Evolutionary conservation across 2,113 vertebrate species (phyloP), one percentile per base, ranked within the genome.

Genomic region (Hyperoodon ampullatus): DNA sequence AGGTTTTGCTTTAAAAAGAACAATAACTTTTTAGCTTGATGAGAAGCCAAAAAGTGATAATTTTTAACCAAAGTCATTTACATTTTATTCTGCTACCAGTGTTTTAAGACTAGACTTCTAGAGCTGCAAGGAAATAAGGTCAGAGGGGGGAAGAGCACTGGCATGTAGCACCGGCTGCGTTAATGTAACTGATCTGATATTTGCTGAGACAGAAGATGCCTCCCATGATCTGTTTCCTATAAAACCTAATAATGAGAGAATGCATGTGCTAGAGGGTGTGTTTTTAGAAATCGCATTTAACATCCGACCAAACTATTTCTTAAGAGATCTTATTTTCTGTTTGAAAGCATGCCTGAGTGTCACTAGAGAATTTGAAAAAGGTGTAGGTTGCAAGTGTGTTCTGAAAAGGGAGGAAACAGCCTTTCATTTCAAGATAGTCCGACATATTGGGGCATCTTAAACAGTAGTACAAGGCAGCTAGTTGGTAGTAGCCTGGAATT

Each of bases 121-220:
- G 89, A 88, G 60, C 89, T 97, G 61, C n/a, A 83, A 61, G 71
- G 24, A 70, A 53, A 80, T 71, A 50, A 50, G 30, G 19, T 71
- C n/a, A 19, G 80, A 53, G 50, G 3, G n/a, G 16, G 33, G 26
- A 81, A 96, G 88, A 92, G 42, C 16, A 47, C 63, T 0, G 70
- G 33, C 87, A 72, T 24, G 58, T 97, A 87, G 97, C 8, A 28
- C 77, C n/a, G 35, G 74, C 96, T 88, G 93, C 96, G 88, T 93
- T 88, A 88, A 75, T 21, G 93, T 96, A 74, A 97, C 72, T 8
- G 98, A 98, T 95, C 90, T 35, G 94, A 92, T 97, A 6, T 84
- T 90, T 23, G 87, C 97, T 70, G 81, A 15, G 95, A 97, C 94
- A 97, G 97, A 95, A 93, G 95, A 98, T 97, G 97, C 98, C 96